Evolutionary conservation across 2,113 vertebrate genomes (phyloP).

Genomic region (Morphnarchus princeps): DNA sequence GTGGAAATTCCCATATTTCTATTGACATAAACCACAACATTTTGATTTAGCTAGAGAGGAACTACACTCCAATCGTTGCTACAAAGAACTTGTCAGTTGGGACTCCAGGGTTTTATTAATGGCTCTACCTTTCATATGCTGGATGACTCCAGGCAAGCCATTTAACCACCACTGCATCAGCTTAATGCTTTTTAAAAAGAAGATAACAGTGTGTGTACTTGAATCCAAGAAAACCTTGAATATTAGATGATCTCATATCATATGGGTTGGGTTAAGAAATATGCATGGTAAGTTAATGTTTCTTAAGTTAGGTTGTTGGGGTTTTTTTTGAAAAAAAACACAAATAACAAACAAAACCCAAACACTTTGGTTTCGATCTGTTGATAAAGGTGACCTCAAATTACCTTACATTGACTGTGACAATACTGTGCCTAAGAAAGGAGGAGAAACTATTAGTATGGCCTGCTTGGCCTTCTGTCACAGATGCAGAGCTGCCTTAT

Average conservation of each 20-base stretch:
- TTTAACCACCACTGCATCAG: not conserved
- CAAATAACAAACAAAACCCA: not conserved
- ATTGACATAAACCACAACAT: not conserved
- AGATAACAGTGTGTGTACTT: not conserved
- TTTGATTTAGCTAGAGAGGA: not conserved
- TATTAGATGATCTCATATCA: not conserved
- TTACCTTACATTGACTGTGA: not conserved
- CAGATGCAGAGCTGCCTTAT: not conserved
- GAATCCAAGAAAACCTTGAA: not conserved
- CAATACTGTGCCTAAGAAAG: not conserved
- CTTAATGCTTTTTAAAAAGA: slow-evolving; percentile 24
- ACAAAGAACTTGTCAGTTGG: not conserved
- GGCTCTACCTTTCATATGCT: not conserved
- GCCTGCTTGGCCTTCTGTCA: not conserved
- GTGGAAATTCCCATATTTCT: not conserved
- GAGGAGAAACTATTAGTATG: not conserved
- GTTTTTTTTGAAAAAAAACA: not conserved
- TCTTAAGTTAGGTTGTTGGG: not conserved
- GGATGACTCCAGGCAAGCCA: slow-evolving; percentile 14
- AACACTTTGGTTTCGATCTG: not conserved
- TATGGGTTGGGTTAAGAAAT: not conserved
- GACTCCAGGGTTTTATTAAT: slow-evolving; percentile 17
- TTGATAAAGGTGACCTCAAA: not conserved
- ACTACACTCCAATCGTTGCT: not conserved
- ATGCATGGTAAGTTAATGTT: not conserved